Percentiles rank a stretch among this genome's conserved stretches.
These are phyloP conservation scores for Suillia variegata DNA, from an alignment of 2,888 invertebrate genomes.

Conservation along the genomic window DNA sequence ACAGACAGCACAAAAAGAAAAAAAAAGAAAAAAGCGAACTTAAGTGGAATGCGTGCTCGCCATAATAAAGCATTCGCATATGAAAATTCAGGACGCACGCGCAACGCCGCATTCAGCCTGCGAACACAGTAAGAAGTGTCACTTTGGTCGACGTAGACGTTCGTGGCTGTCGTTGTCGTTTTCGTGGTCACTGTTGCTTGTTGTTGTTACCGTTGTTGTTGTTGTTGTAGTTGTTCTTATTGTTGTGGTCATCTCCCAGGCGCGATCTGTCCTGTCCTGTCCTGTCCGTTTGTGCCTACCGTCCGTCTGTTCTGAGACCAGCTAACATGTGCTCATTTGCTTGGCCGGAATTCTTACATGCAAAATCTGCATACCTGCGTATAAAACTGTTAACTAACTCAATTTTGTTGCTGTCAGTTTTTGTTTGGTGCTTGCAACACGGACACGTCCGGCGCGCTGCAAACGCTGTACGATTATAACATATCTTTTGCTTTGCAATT, in stretches of 20 bases:
- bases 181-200: background rate
- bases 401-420: constrained; percentile 61
- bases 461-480: background rate
- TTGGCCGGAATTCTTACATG: constrained; percentile 35
- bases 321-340: constrained; percentile 21
- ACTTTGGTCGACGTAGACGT: constrained; percentile 36
- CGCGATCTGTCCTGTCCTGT: background rate
- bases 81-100: constrained; percentile 22
- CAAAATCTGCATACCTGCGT: constrained; percentile 55
- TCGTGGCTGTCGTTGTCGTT: constrained; percentile 4
- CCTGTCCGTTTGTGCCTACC: background rate
- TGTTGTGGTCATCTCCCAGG: background rate
- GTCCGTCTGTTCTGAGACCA: background rate
- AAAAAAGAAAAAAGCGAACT: constrained; percentile 15
- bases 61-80: constrained; percentile 29
- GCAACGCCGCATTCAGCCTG: constrained; percentile 28
- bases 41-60: constrained; percentile 35
- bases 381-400: constrained; percentile 62
- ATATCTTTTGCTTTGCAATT: background rate
- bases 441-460: background rate
- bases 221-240: constrained; percentile 10
- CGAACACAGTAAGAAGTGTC: constrained; percentile 51
- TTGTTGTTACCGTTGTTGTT: constrained; percentile 23
- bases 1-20: background rate
- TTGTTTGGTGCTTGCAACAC: constrained; percentile 22